Percentiles rank a stretch among this genome's conserved stretches.
Evolutionary conservation across 2,888 invertebrate genomes (phyloP).

Genomic region (Nebria salina): DNA sequence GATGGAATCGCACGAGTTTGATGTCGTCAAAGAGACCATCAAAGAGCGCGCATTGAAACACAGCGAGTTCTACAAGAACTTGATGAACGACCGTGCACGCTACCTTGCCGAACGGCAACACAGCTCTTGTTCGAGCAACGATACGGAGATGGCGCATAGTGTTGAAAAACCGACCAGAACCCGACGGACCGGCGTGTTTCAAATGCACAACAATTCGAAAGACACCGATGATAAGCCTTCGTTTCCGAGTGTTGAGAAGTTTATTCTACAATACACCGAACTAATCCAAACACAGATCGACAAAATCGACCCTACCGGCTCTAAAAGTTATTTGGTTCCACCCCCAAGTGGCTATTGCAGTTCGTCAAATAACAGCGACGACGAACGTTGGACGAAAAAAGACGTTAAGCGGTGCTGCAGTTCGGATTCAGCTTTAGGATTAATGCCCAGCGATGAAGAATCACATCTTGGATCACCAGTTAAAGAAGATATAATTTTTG

Average conservation of each 20-base stretch:
- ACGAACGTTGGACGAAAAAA: conserved; percentile 54
- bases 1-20: conserved; percentile 29
- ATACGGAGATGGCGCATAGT: background rate
- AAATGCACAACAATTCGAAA: conserved; percentile 48
- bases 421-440: conserved; percentile 64
- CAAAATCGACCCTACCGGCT: conserved; percentile 46
- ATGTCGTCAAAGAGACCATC: conserved; percentile 51
- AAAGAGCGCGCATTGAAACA: conserved; percentile 57
- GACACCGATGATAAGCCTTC: conserved; percentile 8
- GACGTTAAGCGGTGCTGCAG: conserved; percentile 63
- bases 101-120: background rate
- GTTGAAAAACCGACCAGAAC: conserved; percentile 52
- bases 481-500: background rate
- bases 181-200: conserved; percentile 58
- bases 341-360: conserved; percentile 60
- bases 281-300: conserved; percentile 46
- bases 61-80: conserved; percentile 54
- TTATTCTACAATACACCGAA: conserved; percentile 42
- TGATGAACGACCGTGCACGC: conserved; percentile 47
- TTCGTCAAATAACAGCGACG: conserved; percentile 59
- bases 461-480: background rate
- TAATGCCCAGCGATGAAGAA: conserved; percentile 64
- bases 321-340: conserved; percentile 52
- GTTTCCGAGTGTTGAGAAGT: conserved; percentile 47
- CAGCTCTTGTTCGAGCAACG: conserved; percentile 2